Evolutionary conservation across 2,888 invertebrate species (phyloP), one percentile per base, ranked within the genome.

Genomic region (Leucoptera coffeella): DNA sequence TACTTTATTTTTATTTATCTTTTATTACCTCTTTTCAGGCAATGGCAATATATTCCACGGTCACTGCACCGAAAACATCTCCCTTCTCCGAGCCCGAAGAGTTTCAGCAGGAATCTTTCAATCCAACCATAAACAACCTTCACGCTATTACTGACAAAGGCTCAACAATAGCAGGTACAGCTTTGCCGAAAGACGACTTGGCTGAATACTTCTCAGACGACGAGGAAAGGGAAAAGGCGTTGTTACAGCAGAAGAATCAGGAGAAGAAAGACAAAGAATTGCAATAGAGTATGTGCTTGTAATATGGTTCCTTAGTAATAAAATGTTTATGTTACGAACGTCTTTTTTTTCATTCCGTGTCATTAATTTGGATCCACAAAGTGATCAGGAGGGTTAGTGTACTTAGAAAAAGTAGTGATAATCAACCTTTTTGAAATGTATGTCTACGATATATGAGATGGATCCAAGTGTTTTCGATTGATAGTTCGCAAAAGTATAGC

Each of bases 21-120:
- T n/a, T n/a, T n/a, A n/a, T n/a, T n/a, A n/a, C n/a, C 23, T 36
- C 4, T 34, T 62, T 61, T 12, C 53, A 78, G 77, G 78, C 78
- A 2, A 74, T 78, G 75, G 64, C 76, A 25, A 77, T 78, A 46
- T 78, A 78, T 46, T 69, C 73, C 12, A 71, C 76, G 29, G 73
- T 78, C 11, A 51, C 73, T 5, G 45, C 54, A 2, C 61, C 62
- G 40, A 61, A 58, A 27, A 28, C 39, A 6, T 49, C 52, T n/a
- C 32, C 10, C 36, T 2, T 24, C 30, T 13, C 22, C 27, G 5
- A 30, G 20, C 41, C 47, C 11, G 32, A 48, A 0, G 53, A 54
- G 29, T 29, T 12, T 32, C 47, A 10, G 43, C 50, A 3, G 33
- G 38, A 10, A 40, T 36, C 12, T 29, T 50, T 53, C 11, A 58